Evolutionary conservation across 2,888 invertebrate species (phyloP).

Genomic region (Perdita meconis): DNA sequence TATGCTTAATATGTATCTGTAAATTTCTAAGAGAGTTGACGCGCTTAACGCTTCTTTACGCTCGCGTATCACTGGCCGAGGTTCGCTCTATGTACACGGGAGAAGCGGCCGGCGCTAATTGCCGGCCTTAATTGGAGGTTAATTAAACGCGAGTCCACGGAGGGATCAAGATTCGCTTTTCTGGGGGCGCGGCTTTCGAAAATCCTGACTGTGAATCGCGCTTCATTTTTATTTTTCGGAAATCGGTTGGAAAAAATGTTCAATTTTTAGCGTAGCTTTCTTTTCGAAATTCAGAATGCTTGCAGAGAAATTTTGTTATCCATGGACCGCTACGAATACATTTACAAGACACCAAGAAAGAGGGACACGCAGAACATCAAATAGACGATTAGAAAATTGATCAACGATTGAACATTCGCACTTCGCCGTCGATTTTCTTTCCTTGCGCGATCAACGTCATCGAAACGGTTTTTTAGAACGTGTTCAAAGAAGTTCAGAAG

Average conservation of each 20-base stretch:
- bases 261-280: too few relatives aligned
- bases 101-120: constrained; percentile 10
- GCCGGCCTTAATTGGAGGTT: constrained; percentile 32
- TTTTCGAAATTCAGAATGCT: not conserved
- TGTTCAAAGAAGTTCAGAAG: not conserved
- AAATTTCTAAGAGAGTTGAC: constrained; percentile 31
- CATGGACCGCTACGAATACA: not conserved
- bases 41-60: constrained; percentile 36
- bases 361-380: constrained; percentile 73
- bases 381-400: constrained; percentile 59
- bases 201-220: not conserved
- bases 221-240: constrained; percentile 1
- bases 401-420: constrained; percentile 64
- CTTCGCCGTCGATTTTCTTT: constrained; percentile 2
- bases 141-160: constrained; percentile 56
- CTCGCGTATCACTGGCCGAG: constrained; percentile 46
- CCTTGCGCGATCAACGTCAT: not conserved
- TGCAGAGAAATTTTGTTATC: constrained; percentile 41
- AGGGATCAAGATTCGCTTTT: constrained; percentile 32
- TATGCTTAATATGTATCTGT: constrained; percentile 9
- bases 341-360: constrained; percentile 69
- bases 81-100: constrained; percentile 48
- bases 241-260: not conserved
- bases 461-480: not conserved
- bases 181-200: constrained; percentile 15